Conservation (phyloP, 2,888 invertebrate species). For the Brachylomia viminalis region DNA sequence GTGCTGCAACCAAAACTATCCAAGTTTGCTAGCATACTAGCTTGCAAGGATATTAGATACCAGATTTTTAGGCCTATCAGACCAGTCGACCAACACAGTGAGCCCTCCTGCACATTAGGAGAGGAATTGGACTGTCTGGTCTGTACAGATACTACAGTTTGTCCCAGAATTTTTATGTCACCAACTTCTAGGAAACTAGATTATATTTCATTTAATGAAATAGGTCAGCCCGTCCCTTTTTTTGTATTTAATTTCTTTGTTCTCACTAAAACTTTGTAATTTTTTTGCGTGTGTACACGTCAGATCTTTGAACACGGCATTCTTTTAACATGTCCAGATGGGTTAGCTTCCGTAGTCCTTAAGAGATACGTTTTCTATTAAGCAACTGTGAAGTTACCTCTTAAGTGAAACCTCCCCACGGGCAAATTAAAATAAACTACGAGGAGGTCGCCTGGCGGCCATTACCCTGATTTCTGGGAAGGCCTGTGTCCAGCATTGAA, state of each 20-base stretch:
- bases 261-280: conserved; percentile 12
- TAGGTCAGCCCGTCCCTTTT: conserved; percentile 27
- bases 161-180: background rate
- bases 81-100: background rate
- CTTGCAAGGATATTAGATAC: background rate
- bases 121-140: background rate
- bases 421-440: conserved; percentile 37
- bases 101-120: background rate
- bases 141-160: background rate
- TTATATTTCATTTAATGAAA: conserved; percentile 38
- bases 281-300: conserved; percentile 24
- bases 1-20: background rate
- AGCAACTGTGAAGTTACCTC: conserved; percentile 4
- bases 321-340: conserved; percentile 2
- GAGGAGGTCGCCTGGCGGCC: background rate
- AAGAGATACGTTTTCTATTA: conserved; percentile 16
- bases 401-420: conserved; percentile 20
- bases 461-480: background rate
- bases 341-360: conserved; percentile 4
- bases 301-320: background rate
- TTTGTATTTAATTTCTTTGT: conserved; percentile 41
- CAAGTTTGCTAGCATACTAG: no score
- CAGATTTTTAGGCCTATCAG: background rate
- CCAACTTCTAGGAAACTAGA: conserved; percentile 25
- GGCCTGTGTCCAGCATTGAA: background rate